Conservation (phyloP, 2,113 vertebrate genomes). For the Antennarius striatus region DNA sequence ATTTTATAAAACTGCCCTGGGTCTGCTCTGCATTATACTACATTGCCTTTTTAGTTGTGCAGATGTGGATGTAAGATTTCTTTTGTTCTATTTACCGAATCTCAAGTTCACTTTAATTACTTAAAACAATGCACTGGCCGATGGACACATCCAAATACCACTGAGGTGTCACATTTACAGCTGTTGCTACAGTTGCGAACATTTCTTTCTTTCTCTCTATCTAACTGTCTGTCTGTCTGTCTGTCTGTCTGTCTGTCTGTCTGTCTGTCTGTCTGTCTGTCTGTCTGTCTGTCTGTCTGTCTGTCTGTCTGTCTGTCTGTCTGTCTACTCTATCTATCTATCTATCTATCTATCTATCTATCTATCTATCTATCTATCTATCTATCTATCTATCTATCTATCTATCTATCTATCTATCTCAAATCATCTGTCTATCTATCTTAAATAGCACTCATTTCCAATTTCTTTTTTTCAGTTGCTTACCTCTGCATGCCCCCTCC, state of each 20-base stretch:
- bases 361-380: no score
- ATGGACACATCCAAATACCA: conserved; percentile 40
- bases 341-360: no score
- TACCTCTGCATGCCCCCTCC: neutral
- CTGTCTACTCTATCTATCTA: no score
- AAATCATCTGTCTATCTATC: no score
- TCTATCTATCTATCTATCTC: no score
- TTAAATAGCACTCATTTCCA: no score
- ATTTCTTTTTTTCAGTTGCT: conserved; percentile 6
- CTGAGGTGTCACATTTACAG: conserved; percentile 26
- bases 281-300: no score
- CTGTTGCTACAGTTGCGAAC: no score
- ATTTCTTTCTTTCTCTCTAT: neutral
- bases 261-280: no score
- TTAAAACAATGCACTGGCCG: conserved; percentile 54
- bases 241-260: no score
- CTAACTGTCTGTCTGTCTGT: neutral
- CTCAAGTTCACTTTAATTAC: conserved; percentile 71
- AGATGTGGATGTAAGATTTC: conserved; percentile 75
- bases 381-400: no score
- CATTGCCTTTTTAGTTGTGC: conserved; percentile 59
- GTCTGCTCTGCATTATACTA: conserved; percentile 37
- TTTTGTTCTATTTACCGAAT: conserved; percentile 78
- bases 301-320: no score
- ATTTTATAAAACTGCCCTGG: conserved; percentile 49